These are phyloP conservation scores for Pollachius pollachius DNA, from an alignment of 2,113 vertebrate genomes.

Conservation along the genomic window DNA sequence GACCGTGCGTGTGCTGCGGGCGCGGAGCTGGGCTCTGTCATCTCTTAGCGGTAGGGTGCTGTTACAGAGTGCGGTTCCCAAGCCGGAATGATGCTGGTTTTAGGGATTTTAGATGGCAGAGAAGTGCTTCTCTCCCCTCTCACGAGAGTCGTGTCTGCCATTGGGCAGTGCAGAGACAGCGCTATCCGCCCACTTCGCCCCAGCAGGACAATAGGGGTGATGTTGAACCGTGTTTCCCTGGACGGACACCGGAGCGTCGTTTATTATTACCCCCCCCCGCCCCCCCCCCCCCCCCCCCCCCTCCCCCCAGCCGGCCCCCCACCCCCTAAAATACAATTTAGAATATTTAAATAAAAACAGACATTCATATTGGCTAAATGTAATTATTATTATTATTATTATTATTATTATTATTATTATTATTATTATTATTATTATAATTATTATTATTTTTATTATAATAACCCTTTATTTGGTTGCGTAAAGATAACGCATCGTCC, in stretches of 20 bases:
- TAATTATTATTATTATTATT: too few relatives aligned
- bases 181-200: constrained; percentile 85
- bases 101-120: constrained; percentile 85
- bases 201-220: constrained; percentile 78
- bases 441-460: too few relatives aligned
- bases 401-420: too few relatives aligned
- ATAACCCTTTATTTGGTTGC: too few relatives aligned
- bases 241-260: constrained; percentile 59
- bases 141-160: constrained; percentile 83
- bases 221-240: constrained; percentile 66
- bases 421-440: too few relatives aligned
- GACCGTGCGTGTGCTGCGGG: constrained; percentile 73
- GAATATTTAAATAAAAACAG: too few relatives aligned
- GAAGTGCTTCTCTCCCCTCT: constrained; percentile 81
- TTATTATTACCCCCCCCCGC: constrained; percentile 46
- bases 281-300: constrained; percentile 12
- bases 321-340: not conserved
- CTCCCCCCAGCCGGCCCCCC: too few relatives aligned
- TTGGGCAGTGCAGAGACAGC: constrained; percentile 82
- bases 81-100: constrained; percentile 82
- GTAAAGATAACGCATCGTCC: too few relatives aligned
- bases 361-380: too few relatives aligned
- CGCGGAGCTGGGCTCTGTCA: constrained; percentile 78
- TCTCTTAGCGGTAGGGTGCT: constrained; percentile 81
- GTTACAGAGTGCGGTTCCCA: constrained; percentile 75